A percentile compares a stretch with the other conserved stretches of the same genome.
Evolutionary conservation across 2,888 invertebrate genomes (phyloP).

Genomic region (Exephanes ischioxanthus): DNA sequence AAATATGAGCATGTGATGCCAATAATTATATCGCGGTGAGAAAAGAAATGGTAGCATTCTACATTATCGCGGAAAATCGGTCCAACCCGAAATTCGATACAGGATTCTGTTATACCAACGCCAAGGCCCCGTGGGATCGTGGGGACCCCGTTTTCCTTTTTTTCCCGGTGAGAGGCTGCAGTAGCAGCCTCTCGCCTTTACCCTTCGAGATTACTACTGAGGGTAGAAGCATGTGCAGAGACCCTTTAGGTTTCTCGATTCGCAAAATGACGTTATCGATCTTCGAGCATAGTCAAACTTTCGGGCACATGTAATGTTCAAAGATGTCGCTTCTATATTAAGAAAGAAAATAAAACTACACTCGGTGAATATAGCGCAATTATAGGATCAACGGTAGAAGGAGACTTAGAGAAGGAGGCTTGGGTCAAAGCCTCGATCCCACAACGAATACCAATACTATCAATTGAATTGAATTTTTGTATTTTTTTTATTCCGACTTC

Average conservation of each 20-base stretch:
- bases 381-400: slow-evolving; percentile 43
- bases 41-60: slow-evolving; percentile 35
- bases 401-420: slow-evolving; percentile 44
- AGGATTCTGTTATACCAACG: slow-evolving; percentile 58
- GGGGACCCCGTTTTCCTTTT: slow-evolving; percentile 21
- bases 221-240: slow-evolving; percentile 59
- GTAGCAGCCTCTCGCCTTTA: slow-evolving; percentile 28
- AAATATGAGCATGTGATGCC: neutral
- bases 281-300: slow-evolving; percentile 13
- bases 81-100: neutral
- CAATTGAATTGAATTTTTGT: neutral
- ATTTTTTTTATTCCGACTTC: neutral
- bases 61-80: slow-evolving; percentile 48
- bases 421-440: slow-evolving; percentile 74
- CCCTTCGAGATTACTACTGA: slow-evolving; percentile 35
- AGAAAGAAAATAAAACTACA: neutral
- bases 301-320: slow-evolving; percentile 25
- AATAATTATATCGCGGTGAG: neutral
- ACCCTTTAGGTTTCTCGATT: slow-evolving; percentile 44
- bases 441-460: too few relatives aligned
- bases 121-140: slow-evolving; percentile 16
- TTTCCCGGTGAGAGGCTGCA: slow-evolving; percentile 4
- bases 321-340: slow-evolving; percentile 61
- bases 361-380: neutral
- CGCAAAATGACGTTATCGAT: slow-evolving; percentile 60